Evolutionary conservation across 2,797 vertebrate species (phyloP).

Genomic region (Sparus aurata): DNA sequence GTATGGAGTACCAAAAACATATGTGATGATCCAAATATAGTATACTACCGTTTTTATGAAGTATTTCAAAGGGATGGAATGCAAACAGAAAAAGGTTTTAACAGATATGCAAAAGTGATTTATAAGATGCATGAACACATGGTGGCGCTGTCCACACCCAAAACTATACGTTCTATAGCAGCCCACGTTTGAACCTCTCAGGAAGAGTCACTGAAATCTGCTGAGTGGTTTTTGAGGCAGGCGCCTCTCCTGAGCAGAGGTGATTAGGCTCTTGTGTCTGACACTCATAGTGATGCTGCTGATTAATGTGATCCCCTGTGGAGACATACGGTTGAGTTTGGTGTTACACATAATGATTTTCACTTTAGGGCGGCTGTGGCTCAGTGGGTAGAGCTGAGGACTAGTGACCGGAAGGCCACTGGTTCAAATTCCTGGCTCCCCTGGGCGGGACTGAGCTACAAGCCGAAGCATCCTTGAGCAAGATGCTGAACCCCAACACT

Average conservation of each 20-base stretch:
- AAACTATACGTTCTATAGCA: background rate
- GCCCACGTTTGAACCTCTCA: background rate
- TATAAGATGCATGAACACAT: background rate
- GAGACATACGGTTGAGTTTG: constrained; percentile 23
- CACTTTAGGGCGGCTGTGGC: too few species aligned
- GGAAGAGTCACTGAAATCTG: constrained; percentile 21
- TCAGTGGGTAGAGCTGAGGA: too few species aligned
- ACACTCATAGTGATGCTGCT: constrained; percentile 26
- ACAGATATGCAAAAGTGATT: background rate
- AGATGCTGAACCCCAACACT: too few species aligned
- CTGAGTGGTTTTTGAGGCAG: constrained; percentile 8
- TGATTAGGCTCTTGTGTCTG: constrained; percentile 46
- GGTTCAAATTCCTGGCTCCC: too few species aligned
- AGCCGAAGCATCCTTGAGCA: too few species aligned
- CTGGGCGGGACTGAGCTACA: too few species aligned
- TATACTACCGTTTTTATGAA: background rate
- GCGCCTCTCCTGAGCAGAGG: background rate
- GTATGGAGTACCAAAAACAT: background rate
- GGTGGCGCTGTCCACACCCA: constrained; percentile 1
- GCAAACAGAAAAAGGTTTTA: background rate
- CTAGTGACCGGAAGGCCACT: too few species aligned
- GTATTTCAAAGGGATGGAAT: background rate
- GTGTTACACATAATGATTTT: constrained; percentile 54
- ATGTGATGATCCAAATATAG: background rate
- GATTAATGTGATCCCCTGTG: constrained; percentile 55